Base-by-base conservation (phyloP, 1,140 invertebrate genomes). In the Luehdorfia chinensis region DNA sequence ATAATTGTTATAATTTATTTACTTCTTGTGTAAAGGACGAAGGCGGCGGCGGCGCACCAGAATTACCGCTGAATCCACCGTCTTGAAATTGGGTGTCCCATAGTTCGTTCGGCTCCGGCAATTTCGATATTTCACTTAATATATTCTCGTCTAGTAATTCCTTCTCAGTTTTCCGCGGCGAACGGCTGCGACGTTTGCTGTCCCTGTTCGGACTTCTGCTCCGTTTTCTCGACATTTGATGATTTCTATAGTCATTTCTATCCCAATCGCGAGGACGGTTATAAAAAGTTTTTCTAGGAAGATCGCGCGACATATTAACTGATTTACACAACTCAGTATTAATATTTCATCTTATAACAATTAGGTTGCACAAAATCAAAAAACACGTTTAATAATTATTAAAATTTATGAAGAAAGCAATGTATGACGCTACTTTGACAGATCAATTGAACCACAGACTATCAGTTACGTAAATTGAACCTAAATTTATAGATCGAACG, bases 91-190 rank as follows among this genome's bases (percentile, higher is more conserved):
- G 75, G 33, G 58, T 75, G n/a, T 85, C 81, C 81, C 81, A 85
- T 5, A 85, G 48, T 34, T 85, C 81, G 48, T 72, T 83, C 0
- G 77, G 77, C 13, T 81, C 77, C 0, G 80, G 78, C 4, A 83
- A 33, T 47, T 83, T 83, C 0, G 76, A 68, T 48, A 83, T 81
- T 47, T 83, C 78, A 43, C 64, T 81, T 9, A 85, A 50, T 18
- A 85, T 83, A 19, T 80, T 84, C 6, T 85, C 81, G 37, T 83
- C 78, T 1, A 84, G 32, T n/a, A n/a, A n/a, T n/a, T 83, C 77
- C 34, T 85, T 85, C 4, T 71, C 73, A 37, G 43, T 58, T 31
- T 73, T 79, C 2, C 70, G 43, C 0, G 78, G 78, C 0, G 81
- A 67, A 3, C 71, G 67, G 47, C 76, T 79, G 8, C 62, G 54